Evolutionary conservation across 1,140 invertebrate genomes (phyloP), one percentile per base, ranked within the genome.

Genomic region (Lamellibrachia luymesi): DNA sequence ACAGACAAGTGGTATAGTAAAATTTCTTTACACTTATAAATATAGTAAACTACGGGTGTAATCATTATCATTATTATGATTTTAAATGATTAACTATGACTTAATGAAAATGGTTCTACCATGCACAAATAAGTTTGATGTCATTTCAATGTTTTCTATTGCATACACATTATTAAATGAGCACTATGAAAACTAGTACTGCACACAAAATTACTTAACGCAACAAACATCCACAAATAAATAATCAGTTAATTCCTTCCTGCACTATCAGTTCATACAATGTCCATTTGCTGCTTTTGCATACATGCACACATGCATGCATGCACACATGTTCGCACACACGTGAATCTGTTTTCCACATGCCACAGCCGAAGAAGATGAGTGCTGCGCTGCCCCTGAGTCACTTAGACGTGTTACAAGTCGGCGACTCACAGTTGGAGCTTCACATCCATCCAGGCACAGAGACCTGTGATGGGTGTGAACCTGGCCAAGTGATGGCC

Each of bases 401-500:
- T 0, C 98, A 99, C 95, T 98, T 98, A 6, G 98, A 98, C 95
- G 97, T 97, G 10, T 94, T 97, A 91, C 93, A 95, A 94, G 93
- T 98, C 8, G 98, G 98, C 0, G 97, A 97, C 90, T 98, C 98
- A 0, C 97, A 97, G 94, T 95, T 99, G 0, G 95, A 98, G 2
- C 98, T 98, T 95, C 98, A 99, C 95, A 97, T 99, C 92, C 98
- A 99, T 95, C 97, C 97, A 51, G 98, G 98, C 0, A 97, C 97
- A 93, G 97, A 98, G 94, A 99, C 98, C 0, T 99, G 98, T 95
- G 98, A 98, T 0, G 97, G 98, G 93, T 99, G 98, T 96, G 98
- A 99, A 95, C 98, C 98, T 0, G 98, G 98, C 10, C 97, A 98
- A 51, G 95, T 98, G 80, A 96, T 96, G 94, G 94, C 95, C 25